Evolutionary conservation across 2,797 vertebrate species (phyloP), one percentile per base, ranked within the genome.

Genomic region (Coendou prehensilis): DNA sequence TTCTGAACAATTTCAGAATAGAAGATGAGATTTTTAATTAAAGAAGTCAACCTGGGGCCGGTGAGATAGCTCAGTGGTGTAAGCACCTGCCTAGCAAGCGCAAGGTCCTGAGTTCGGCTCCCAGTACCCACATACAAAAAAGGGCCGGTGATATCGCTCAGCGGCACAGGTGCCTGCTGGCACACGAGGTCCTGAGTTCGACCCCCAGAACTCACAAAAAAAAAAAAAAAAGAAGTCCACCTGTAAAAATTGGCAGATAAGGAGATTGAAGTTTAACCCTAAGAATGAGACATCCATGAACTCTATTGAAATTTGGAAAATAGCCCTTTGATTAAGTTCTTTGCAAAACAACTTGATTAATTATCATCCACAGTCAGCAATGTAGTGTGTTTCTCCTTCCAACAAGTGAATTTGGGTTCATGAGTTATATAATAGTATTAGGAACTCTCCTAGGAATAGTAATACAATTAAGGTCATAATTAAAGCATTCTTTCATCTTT

Each of bases 401-500:
- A 75, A 63, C 2, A 76, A 85, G 67, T 92, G 93, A 96, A 91
- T 82, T 22, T 64, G 59, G 50, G 3, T 56, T 37, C 5, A 30
- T 64, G 22, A 82, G n/a, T 83, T 73, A 14, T 20, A 83, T 76
- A 95, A 92, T 75, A 82, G 69, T 41, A 78, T 30, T 57, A 84
- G 67, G 20, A 87, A 89, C 61, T 89, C 63, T 96, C 22, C 18
- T 78, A 61, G 52, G 52, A 90, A 71, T 52, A 80, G 33, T 71
- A 76, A 93, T 67, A 63, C 17, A 95, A 97, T 96, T 97, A 96
- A 92, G 52, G 67, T 90, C 59, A 83, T 92, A 97, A 96, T 96
- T 96, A 97, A 95, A 96, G 11, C n/a, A 69, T 82, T 89, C 63
- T 97, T 93, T 96, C 45, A 95, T 86, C 56, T 97, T 95, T 94